Base-by-base conservation (phyloP, 2,113 vertebrate genomes). In the Diphyllodes magnificus region DNA sequence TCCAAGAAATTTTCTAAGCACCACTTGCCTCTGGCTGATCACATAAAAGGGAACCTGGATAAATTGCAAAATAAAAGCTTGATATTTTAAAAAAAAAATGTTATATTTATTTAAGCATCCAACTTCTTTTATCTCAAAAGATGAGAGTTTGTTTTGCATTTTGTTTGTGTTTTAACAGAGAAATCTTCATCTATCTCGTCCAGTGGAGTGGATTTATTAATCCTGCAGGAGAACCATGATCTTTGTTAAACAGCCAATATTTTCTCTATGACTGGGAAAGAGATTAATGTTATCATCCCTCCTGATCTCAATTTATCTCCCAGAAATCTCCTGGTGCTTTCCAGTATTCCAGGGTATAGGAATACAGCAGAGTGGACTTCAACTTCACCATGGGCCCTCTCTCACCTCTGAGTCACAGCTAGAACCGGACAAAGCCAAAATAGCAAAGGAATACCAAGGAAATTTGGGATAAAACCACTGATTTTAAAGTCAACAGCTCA, bases 21-120 rank as follows among this genome's bases (percentile, higher is more conserved):
- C 3, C 2, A 5, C 6, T 56, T 39, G 4, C 22, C 17, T 57
- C 24, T 70, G 45, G 11, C 2, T 56, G 39, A 2, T 20, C 14
- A 9, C 30, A 51, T 45, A 28, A 69, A 88, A 69, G 4, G 27
- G 6, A 85, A 86, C 4, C 5, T 56, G 22, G 30, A 49, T 73
- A 71, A 86, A 53, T 2, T 2, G 6, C 3, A 69, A 28, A 83
- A 49, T 30, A 47, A 77, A 63, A 84, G 1, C 2, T 3, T 33
- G 8, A 19, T 44, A 3, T 50, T 18, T 9, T 19, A n/a, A 31
- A 39, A 49, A 37, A 40, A 15, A 1, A 3, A 2, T 3, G 3
- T 3, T 70, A 30, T 33, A 12, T 72, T 82, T 64, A 47, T 49
- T 64, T 39, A 61, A 56, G 14, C 4, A 37, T 39, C 9, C 4